Evolutionary conservation across 2,888 invertebrate genomes (phyloP).

Genomic region (Drosophila anomelani): DNA sequence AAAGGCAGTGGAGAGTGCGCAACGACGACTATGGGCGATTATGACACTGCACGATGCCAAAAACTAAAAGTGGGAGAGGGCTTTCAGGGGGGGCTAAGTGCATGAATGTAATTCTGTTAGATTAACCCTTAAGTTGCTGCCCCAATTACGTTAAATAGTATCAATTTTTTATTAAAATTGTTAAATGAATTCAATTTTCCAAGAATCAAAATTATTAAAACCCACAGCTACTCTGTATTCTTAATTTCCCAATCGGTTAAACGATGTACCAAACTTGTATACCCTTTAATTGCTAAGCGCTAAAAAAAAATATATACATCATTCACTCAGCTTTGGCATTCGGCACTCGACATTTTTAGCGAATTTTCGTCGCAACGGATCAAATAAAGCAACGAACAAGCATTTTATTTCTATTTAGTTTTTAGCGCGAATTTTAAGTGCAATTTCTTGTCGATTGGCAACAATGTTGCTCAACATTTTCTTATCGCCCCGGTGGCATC

Average conservation of each 20-base stretch:
- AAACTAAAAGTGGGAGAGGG: conserved; percentile 34
- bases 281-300: background rate
- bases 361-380: conserved; percentile 42
- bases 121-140: background rate
- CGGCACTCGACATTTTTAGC: conserved; percentile 35
- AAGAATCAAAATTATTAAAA: too few relatives aligned
- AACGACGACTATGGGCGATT: conserved; percentile 34
- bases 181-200: too few relatives aligned
- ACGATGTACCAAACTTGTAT: background rate
- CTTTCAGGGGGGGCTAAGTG: conserved; percentile 1
- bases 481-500: conserved; percentile 51
- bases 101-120: background rate
- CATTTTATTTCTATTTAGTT: conserved; percentile 38
- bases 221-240: too few relatives aligned
- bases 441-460: conserved; percentile 69
- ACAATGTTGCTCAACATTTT: conserved; percentile 62
- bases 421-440: conserved; percentile 69
- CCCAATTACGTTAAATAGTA: too few relatives aligned
- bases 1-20: conserved; percentile 1
- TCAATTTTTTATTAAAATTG: too few relatives aligned
- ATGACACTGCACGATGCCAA: conserved; percentile 65
- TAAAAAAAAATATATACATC: background rate
- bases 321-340: conserved; percentile 42
- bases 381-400: conserved; percentile 41
- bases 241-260: background rate